Conservation (phyloP, 2,113 vertebrate species). For the Baryphthengus martii region DNA sequence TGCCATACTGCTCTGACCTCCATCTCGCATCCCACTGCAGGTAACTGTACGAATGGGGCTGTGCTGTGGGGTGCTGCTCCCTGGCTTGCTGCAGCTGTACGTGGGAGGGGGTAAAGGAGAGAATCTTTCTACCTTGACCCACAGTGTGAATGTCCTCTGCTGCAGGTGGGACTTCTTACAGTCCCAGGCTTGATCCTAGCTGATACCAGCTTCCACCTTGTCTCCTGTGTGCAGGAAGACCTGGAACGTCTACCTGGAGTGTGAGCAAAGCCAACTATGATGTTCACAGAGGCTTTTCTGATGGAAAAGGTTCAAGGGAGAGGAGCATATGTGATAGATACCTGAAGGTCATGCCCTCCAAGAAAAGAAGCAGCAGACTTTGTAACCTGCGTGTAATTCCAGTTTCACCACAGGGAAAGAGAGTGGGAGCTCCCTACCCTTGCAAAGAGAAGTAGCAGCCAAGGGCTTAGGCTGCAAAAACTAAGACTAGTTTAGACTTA, state of each 20-base stretch:
- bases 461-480: neutral
- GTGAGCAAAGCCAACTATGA: neutral
- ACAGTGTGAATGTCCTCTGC: neutral
- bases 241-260: neutral
- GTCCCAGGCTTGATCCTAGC: neutral
- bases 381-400: neutral
- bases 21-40: neutral
- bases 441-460: neutral
- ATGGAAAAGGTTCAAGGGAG: neutral
- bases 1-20: neutral
- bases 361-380: neutral
- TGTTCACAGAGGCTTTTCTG: neutral
- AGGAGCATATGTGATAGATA: neutral
- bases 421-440: neutral
- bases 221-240: neutral
- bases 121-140: neutral
- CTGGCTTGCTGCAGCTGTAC: neutral
- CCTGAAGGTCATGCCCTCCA: neutral
- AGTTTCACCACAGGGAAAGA: neutral
- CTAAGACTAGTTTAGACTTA: neutral
- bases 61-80: neutral
- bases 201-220: neutral
- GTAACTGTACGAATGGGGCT: neutral
- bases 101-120: neutral
- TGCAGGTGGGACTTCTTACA: neutral